Evolutionary conservation across 2,888 invertebrate genomes (phyloP), one percentile per base, ranked within the genome.

Genomic region (Bellardia bayeri): DNA sequence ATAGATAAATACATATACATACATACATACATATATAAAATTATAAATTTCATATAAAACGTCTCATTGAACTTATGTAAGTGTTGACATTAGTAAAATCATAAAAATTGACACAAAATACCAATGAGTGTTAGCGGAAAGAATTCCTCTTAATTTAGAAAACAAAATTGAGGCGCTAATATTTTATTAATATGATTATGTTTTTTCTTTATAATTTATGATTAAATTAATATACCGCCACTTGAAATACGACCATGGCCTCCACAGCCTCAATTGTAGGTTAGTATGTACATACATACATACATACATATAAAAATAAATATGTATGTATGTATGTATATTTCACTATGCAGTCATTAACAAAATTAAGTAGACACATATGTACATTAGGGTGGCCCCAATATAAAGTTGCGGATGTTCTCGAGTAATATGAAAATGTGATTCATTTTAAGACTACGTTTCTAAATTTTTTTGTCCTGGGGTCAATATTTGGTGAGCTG

Each of bases 201-300:
- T 37, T 30, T 16, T 64, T 63, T 75, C 51, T 63, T 64, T 37
- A 71, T 75, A 85, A 78, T 86, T 86, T 72, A 78, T 82, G 71
- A 68, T 33, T 51, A 86, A 42, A 66, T 64, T 78, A 82, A 85
- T 76, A 82, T 69, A 71, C 66, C 58, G 30, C 16, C 69, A 72
- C 68, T 74, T 76, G 54, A 83, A 63, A 69, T 71, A 68, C 13
- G 42, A 72, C 66, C 76, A 58, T 78, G 71, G 63, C 76, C 71
- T 81, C 11, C 42, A 49, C 58, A 51, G 61, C 16, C 54, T 63
- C 30, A 33, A 54, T 37, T 45, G 45, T 45, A 56, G 33, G 58
- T 23, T 40, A 51, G 13, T 61, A 5, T 33, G 23, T 23, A 23
- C 23, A 23, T 23, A 23, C 1, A 23, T 23, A 23, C 1, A 23